These are phyloP conservation scores for Oedothorax gibbosus DNA, from an alignment of 1,140 invertebrate species.

Conservation along the genomic window DNA sequence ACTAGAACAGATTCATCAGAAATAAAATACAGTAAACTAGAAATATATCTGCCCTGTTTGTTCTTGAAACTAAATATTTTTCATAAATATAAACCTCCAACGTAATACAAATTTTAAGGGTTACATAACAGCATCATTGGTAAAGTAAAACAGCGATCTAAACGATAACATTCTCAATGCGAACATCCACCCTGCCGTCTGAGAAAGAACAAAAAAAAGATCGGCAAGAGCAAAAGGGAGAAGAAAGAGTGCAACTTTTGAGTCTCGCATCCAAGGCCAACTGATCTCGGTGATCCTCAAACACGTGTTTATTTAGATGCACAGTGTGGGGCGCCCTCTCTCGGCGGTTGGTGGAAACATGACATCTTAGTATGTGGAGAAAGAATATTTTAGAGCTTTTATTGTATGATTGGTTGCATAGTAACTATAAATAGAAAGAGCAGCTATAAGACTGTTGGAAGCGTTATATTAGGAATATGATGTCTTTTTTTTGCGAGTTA, in stretches of 20 bases:
- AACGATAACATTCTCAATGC: slow-evolving; percentile 7
- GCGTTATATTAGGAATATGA: no score
- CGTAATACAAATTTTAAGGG: no score
- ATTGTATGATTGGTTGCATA: neutral
- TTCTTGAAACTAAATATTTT: no score
- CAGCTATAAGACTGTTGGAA: no score
- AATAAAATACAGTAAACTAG: no score
- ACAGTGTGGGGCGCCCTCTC: slow-evolving; percentile 30
- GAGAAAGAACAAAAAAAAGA: slow-evolving; percentile 29
- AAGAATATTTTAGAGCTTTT: neutral
- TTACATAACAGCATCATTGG: no score
- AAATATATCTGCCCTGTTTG: no score
- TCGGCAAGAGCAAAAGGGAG: neutral
- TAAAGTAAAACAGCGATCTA: neutral
- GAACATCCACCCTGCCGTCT: slow-evolving; percentile 12
- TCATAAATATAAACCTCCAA: no score
- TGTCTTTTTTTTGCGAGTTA: no score
- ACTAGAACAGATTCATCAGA: no score
- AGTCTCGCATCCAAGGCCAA: slow-evolving; percentile 37
- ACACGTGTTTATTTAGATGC: slow-evolving; percentile 55
- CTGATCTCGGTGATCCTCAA: slow-evolving; percentile 45
- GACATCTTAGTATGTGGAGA: neutral
- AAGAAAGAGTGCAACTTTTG: slow-evolving; percentile 56
- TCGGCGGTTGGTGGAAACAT: neutral
- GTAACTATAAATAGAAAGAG: neutral